Base-by-base conservation (phyloP, 2,888 invertebrate genomes). In the Theristus sp. region DNA sequence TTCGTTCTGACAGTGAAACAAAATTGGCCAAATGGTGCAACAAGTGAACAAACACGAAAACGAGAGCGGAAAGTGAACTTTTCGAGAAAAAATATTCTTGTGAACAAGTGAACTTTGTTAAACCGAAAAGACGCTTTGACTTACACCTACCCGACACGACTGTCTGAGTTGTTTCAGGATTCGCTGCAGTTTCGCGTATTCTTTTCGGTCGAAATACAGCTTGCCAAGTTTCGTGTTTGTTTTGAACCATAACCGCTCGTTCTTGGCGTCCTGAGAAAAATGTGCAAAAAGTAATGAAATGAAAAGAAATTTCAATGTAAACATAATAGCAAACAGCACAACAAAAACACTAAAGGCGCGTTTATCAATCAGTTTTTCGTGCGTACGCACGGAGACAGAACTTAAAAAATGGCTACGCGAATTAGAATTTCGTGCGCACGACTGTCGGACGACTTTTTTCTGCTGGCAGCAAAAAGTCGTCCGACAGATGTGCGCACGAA, bases 201-300 rank as follows among this genome's bases (percentile, higher is more conserved):
- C 94, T 59, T 84, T 86, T 62, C 94, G 81, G 77, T 99, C 98
- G 72, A 91, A 96, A 76, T 98, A 98, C 28, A 98, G 79, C 77
- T 98, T 98, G 56, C 96, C 98, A 67, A 98, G 79, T 79, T 98
- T 98, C 0, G 94, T 96, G 75, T 98, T 98, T 0, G 98, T 99
- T 78, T 99, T 99, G 75, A 99, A 99, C 98, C 98, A 98, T 60
- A 98, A 79, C 64, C 98, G 81, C 77, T 99, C 98, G 76, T 98
- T 99, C 76, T 96, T 96, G 1, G 96, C 94, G 80, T 98, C 96
- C 75, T 69, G 47, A 62, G 65, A 55, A n/a, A 29, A 17, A 52
- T 46, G 22, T 46, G 10, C 13, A 46, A 46, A 17, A 22, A n/a
- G n/a, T n/a, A n/a, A n/a, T n/a, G n/a, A n/a, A n/a, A n/a, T n/a